Conservation (phyloP, 2,113 vertebrate genomes). For the Lota lota region DNA sequence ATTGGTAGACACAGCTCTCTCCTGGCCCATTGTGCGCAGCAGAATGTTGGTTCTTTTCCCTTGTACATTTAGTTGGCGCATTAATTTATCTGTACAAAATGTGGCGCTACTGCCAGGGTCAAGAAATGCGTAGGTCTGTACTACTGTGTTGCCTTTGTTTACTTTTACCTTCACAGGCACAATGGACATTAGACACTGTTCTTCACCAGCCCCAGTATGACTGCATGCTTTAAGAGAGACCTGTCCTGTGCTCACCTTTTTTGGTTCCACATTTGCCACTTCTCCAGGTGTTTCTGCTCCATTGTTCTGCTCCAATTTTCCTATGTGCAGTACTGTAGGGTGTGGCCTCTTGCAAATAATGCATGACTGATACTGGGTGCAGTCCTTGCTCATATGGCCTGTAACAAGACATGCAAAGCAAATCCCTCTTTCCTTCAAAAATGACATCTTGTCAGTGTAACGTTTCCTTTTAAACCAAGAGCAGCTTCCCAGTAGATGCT, state of each 20-base stretch:
- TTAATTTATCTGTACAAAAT: slow-evolving; percentile 17
- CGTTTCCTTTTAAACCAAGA: too few species aligned
- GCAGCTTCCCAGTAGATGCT: too few species aligned
- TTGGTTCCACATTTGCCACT: not conserved
- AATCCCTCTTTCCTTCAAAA: too few species aligned
- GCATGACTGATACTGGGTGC: not conserved
- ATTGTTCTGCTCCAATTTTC: not conserved
- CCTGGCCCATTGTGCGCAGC: slow-evolving; percentile 20
- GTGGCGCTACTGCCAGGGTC: slow-evolving; percentile 13
- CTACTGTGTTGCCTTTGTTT: slow-evolving; percentile 3
- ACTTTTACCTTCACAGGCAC: slow-evolving; percentile 12
- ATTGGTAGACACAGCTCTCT: slow-evolving; percentile 13
- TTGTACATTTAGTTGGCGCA: not conserved
- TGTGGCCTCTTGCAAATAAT: not conserved
- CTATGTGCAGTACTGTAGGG: not conserved
- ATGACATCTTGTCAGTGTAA: too few species aligned
- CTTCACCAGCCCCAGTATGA: slow-evolving; percentile 4
- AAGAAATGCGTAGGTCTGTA: slow-evolving; percentile 21
- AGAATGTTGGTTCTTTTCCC: slow-evolving; percentile 14
- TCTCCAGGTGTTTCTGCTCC: not conserved
- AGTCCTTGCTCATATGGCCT: slow-evolving; percentile 15
- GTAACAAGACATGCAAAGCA: slow-evolving; percentile 11
- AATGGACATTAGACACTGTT: slow-evolving; percentile 6
- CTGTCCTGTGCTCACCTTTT: not conserved
- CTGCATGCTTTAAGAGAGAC: not conserved